Conservation (phyloP, 1,140 invertebrate species). For the Orchestia grillus region DNA sequence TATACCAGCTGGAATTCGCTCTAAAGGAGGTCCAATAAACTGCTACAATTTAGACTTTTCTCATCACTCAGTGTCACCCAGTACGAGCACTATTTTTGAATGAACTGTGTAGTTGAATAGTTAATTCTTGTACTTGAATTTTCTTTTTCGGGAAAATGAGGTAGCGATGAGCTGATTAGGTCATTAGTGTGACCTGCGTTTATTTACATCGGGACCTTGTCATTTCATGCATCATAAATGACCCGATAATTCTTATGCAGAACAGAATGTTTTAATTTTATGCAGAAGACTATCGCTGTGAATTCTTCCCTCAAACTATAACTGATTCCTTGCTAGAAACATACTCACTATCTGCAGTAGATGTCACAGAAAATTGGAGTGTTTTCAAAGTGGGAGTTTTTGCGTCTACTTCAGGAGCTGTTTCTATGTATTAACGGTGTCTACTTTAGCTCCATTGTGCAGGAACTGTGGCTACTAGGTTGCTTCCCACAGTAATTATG, state of each 20-base stretch:
- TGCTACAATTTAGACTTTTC: too few species aligned
- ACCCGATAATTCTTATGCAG: neutral
- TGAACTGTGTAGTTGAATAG: too few species aligned
- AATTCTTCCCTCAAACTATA: neutral
- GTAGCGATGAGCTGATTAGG: neutral
- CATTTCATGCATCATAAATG: neutral
- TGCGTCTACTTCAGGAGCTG: too few species aligned
- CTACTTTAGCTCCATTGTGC: neutral
- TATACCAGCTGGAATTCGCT: too few species aligned
- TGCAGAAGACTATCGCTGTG: neutral
- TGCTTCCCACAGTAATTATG: neutral
- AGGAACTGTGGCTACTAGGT: too few species aligned
- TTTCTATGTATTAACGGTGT: neutral
- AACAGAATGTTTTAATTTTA: neutral
- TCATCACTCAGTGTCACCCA: too few species aligned
- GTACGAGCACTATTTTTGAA: neutral
- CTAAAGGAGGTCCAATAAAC: too few species aligned
- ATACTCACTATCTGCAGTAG: neutral
- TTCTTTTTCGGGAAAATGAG: neutral
- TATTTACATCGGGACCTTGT: neutral
- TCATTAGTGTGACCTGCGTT: neutral
- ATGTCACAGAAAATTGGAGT: neutral
- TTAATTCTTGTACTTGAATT: neutral
- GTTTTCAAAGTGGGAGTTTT: too few species aligned
- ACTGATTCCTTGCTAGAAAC: neutral